A percentile compares a stretch with the other conserved stretches of the same genome.
phyloP scores from a whole-genome alignment of 2,888 invertebrate genomes.

The Tortrix viridana region DNA sequence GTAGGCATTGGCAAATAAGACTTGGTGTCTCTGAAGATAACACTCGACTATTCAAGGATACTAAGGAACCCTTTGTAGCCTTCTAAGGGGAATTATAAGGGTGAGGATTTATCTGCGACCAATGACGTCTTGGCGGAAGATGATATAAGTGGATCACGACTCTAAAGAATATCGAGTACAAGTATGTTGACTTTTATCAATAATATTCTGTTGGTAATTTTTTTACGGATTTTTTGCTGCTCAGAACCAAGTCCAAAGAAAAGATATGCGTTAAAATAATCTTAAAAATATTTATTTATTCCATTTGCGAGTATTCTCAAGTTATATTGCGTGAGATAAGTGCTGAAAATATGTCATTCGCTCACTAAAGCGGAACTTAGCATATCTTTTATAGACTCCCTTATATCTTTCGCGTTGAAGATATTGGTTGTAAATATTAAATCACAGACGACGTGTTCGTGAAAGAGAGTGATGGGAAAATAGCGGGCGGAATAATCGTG shows the following conservation, averaged over 20 bases:
- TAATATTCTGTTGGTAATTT: neutral
- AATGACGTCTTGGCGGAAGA: slow-evolving; percentile 18
- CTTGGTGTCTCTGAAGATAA: slow-evolving; percentile 33
- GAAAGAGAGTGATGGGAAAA: neutral
- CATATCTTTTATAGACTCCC: slow-evolving; percentile 18
- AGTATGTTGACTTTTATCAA: neutral
- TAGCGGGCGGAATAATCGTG: neutral
- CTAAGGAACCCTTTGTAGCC: slow-evolving; percentile 31
- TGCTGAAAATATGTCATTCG: slow-evolving; percentile 22
- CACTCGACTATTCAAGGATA: slow-evolving; percentile 32
- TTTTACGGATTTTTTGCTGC: too few relatives aligned
- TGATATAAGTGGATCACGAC: neutral
- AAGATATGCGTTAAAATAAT: too few relatives aligned
- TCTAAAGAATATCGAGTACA: neutral
- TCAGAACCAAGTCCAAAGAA: too few relatives aligned
- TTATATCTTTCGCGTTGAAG: slow-evolving; percentile 6
- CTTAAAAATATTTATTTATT: too few relatives aligned
- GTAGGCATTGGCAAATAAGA: slow-evolving; percentile 27
- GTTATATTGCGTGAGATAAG: slow-evolving; percentile 20
- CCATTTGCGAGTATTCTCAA: slow-evolving; percentile 3
- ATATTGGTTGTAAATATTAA: slow-evolving; percentile 11
- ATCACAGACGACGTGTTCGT: slow-evolving; percentile 3
- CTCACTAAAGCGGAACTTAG: slow-evolving; percentile 18
- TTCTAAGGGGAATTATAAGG: slow-evolving; percentile 29
- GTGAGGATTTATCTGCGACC: slow-evolving; percentile 28